Base-by-base conservation (phyloP, 1,140 invertebrate species). In the Zaprionus tsacasi region DNA sequence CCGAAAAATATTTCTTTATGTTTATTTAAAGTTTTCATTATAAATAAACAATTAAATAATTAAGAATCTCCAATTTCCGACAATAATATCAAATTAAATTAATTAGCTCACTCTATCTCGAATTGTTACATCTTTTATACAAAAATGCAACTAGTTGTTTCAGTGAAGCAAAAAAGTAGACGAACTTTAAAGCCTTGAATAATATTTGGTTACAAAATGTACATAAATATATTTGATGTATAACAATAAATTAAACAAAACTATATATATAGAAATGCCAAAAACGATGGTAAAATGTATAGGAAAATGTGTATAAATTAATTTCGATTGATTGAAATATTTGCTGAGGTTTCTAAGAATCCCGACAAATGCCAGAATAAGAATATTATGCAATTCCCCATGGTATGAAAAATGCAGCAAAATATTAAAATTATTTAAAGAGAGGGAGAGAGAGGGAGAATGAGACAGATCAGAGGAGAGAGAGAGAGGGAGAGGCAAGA, bases 321-420 rank as follows among this genome's bases (percentile, higher is more conserved):
- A 72, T 40, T 33, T 15, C 12, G 43, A 43, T 15, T 64, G 60
- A 56, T 70, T 48, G 38, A 56, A 64, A 54, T 35, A 55, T 65
- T 36, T 36, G 27, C 8, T 3, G 4, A 5, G 30, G 13, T 13
- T 64, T 15, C 35, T 7, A 33, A 45, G 36, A 55, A 63, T 12
- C 8, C 6, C 8, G 25, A 17, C 3, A 36, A 38, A 57, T 67
- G 17, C 13, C 35, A 15, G 3, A 36, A n/a, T 10, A 43, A 43
- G n/a, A 43, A 7, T 6, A 40, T 6, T 25, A 17, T 5, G 12
- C 6, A 64, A 21, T 35, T 40, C 40, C 12, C 12, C 36, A 40
- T n/a, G 5, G 6, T 35, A 48, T 21, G 52, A 3, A 35, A 60
- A 21, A 27, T 17, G 35, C 30, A 61, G 27, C 5, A 12, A n/a